Evolutionary conservation across 2,113 vertebrate species (phyloP), one percentile per base, ranked within the genome.

Genomic region (Tragelaphus strepsiceros): DNA sequence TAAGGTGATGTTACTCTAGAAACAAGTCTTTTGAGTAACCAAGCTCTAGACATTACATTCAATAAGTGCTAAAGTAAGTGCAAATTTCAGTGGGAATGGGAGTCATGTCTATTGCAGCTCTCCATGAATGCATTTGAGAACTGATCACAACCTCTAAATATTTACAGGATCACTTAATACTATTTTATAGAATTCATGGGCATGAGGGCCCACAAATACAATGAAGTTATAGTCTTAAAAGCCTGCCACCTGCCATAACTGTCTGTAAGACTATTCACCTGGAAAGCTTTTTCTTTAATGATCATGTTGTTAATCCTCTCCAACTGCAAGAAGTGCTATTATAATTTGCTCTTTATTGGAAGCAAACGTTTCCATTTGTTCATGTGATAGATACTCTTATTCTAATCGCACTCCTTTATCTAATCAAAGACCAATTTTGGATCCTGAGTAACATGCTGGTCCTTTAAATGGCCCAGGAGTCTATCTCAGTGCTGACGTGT

Each of bases 381-480:
- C 87, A 77, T 22, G 59, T 39, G 49, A 83, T 17, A 92, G 59
- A 83, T 21, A 92, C 35, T 81, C 49, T 97, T 58, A 77, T 71
- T 87, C 86, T 77, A 91, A 78, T 77, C 84, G 77, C 6, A 62
- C 24, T 88, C 24, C n/a, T 82, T 85, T 43, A 90, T 80, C 64
- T 86, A 96, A 80, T 77, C 28, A 56, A 96, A 97, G 78, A 81
- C 64, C 51, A 53, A 61, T 88, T 94, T 67, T 22, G n/a, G 67
- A 85, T 82, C 59, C 7, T 26, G 56, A 54, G 53, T 67, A 90
- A 90, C 92, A 77, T 15, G 24, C 71, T 54, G 19, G 88, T 71
- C 28, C 95, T 97, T 96, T 96, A 93, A 96, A 91, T 83, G 96
- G 71, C 39, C 51, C 39, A 54, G 32, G 32, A 83, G 35, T 83